Evolutionary conservation across 2,797 vertebrate species (phyloP).

Genomic region (Micrastur ruficollis): DNA sequence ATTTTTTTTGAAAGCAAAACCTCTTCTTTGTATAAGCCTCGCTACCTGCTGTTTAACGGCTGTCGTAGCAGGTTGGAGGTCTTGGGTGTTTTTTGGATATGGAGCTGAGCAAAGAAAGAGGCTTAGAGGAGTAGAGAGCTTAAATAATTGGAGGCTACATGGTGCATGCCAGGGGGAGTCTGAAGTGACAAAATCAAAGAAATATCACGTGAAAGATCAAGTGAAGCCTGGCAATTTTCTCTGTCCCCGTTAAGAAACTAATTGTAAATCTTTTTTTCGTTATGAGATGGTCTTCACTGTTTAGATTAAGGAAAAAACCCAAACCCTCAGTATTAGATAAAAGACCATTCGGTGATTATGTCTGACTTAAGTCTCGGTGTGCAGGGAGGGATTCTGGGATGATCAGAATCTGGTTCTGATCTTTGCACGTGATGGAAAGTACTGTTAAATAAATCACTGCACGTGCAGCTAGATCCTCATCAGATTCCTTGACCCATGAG

Average conservation of each 20-base stretch:
- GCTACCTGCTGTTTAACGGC: too few species aligned
- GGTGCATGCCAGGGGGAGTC: too few species aligned
- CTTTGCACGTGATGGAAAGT: not conserved
- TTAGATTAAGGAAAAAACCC: not conserved
- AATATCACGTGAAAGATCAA: too few species aligned
- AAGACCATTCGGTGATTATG: not conserved
- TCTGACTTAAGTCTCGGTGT: not conserved
- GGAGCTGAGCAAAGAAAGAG: not conserved
- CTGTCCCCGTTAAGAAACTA: not conserved
- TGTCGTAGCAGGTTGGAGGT: not conserved
- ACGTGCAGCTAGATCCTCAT: not conserved
- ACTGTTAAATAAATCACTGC: not conserved
- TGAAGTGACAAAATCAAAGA: not conserved
- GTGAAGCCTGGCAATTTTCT: not conserved
- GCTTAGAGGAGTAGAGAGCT: not conserved
- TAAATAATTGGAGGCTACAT: not conserved
- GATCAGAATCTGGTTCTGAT: not conserved
- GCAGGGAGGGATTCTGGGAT: not conserved
- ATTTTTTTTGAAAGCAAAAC: not conserved
- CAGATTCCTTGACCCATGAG: too few species aligned
- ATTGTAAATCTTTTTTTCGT: not conserved
- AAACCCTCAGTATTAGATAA: not conserved
- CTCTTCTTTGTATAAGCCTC: not conserved
- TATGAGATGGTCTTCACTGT: not conserved
- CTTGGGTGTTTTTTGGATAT: not conserved